A percentile compares a stretch with the other conserved stretches of the same genome.
phyloP scores from a whole-genome alignment of 2,797 vertebrate species.

The Cirrhinus molitorella region DNA sequence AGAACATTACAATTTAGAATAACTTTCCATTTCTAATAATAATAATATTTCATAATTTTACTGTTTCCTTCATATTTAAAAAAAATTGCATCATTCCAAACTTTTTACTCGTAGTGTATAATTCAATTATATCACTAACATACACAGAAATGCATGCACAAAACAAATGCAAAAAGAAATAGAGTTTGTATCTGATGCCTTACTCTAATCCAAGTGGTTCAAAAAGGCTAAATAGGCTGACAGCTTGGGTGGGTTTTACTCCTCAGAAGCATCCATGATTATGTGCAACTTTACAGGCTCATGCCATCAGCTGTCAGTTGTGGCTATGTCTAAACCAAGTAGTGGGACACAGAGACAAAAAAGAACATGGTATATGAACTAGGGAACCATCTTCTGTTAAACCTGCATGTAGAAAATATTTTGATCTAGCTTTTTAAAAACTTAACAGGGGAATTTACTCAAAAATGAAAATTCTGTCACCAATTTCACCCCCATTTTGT shows the following conservation, averaged over 20 bases:
- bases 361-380: not conserved
- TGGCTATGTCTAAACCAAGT: not conserved
- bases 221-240: not conserved
- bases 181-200: conserved; percentile 3
- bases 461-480: too few species aligned
- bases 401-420: too few species aligned
- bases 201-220: not conserved
- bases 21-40: too few species aligned
- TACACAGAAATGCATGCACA: not conserved
- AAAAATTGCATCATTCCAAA: too few species aligned
- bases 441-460: too few species aligned
- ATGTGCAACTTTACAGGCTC: conserved; percentile 12
- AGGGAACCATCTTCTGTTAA: not conserved
- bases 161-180: not conserved
- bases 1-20: too few species aligned
- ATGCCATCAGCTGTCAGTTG: not conserved
- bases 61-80: too few species aligned
- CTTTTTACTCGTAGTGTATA: too few species aligned
- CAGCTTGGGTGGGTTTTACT: conserved; percentile 7
- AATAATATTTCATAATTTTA: too few species aligned
- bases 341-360: not conserved
- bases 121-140: not conserved
- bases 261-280: not conserved
- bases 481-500: too few species aligned
- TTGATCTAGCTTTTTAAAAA: too few species aligned